These are phyloP conservation scores for Coreoperca whiteheadi DNA, from an alignment of 2,113 vertebrate genomes.

Conservation along the genomic window DNA sequence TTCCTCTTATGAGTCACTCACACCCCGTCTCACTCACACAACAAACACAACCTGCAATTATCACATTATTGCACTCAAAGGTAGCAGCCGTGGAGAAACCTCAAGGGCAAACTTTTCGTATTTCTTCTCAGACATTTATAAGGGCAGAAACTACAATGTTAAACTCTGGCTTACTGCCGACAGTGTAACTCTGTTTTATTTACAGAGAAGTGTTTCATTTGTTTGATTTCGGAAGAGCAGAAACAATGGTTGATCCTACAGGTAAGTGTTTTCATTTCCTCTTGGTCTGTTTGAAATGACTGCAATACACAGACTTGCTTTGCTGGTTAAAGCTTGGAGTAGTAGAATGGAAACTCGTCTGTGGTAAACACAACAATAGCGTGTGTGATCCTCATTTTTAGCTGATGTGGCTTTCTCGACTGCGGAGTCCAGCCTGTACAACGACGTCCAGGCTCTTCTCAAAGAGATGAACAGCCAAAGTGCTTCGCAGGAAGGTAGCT, in stretches of 20 bases:
- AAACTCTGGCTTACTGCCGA: background rate
- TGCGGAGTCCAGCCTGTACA: conserved; percentile 84
- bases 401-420: conserved; percentile 56
- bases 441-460: conserved; percentile 86
- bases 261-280: conserved; percentile 19
- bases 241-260: conserved; percentile 1
- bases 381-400: background rate
- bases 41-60: background rate
- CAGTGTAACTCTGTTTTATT: background rate
- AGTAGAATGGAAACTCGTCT: background rate
- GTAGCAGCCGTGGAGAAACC: background rate
- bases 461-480: conserved; percentile 83
- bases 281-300: background rate
- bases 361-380: background rate
- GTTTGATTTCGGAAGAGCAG: background rate
- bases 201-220: no score
- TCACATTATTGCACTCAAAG: background rate
- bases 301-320: background rate
- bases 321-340: background rate
- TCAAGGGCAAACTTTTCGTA: background rate
- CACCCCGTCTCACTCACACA: background rate
- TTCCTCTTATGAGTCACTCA: conserved; percentile 23
- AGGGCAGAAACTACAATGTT: background rate
- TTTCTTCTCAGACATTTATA: background rate
- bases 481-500: conserved; percentile 80